Conservation (phyloP, 2,888 invertebrate species). For the Pardosa pseudoannulata region DNA sequence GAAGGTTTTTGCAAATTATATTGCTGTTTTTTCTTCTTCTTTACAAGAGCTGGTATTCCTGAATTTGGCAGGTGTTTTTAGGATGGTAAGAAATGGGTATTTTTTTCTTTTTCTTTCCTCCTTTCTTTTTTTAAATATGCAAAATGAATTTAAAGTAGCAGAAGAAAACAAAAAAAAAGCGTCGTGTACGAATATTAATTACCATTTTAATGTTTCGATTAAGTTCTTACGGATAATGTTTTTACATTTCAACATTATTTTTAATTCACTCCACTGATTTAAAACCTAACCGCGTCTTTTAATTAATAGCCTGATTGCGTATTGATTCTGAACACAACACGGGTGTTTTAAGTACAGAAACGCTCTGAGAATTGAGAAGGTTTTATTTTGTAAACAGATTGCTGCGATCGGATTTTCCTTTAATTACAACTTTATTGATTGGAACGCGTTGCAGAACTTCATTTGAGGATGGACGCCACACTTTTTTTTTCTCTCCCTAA, state of each 20-base stretch:
- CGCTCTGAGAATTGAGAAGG: neutral
- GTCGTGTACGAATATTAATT: conserved; percentile 68
- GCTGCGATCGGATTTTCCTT: neutral
- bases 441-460: neutral
- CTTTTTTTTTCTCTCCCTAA: no score
- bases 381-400: conserved; percentile 15
- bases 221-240: conserved; percentile 61
- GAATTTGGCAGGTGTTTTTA: conserved; percentile 72
- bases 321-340: neutral
- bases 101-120: neutral
- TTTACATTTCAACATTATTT: conserved; percentile 37
- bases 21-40: conserved; percentile 8
- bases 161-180: conserved; percentile 27
- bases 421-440: conserved; percentile 4
- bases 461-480: no score
- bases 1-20: conserved; percentile 62
- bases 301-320: conserved; percentile 17
- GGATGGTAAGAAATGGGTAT: conserved; percentile 53
- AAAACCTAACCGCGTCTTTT: conserved; percentile 32
- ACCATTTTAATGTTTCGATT: conserved; percentile 71
- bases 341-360: neutral
- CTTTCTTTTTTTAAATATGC: conserved; percentile 21
- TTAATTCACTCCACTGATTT: conserved; percentile 68
- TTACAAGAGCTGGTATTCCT: conserved; percentile 54
- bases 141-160: conserved; percentile 57